Percentiles rank a stretch among this genome's conserved stretches.
Conservation (phyloP, 2,797 vertebrate genomes). For the Euthynnus affinis region DNA sequence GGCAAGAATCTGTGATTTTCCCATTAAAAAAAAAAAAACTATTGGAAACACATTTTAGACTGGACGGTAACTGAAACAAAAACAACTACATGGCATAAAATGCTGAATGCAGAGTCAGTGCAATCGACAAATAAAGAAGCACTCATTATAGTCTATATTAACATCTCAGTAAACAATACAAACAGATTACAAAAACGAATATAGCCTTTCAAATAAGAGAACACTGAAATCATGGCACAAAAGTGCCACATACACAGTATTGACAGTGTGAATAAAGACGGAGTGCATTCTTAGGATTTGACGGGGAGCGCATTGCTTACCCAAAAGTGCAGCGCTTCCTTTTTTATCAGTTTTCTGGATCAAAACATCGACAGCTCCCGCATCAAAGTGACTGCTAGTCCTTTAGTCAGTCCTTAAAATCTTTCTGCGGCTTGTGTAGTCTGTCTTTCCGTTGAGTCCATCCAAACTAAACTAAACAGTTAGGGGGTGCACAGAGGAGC, state of each 20-base stretch:
- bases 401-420: not conserved
- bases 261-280: not conserved
- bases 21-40: not conserved
- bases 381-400: not conserved
- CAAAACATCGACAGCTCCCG: slow-evolving; percentile 5
- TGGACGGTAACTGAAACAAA: not conserved
- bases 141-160: not conserved
- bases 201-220: not conserved
- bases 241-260: slow-evolving; percentile 42
- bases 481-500: not conserved
- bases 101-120: not conserved
- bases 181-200: not conserved
- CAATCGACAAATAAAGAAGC: not conserved
- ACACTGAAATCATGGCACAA: not conserved
- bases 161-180: slow-evolving; percentile 10
- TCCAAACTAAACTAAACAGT: slow-evolving; percentile 55
- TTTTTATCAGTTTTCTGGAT: not conserved
- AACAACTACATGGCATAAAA: not conserved
- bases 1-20: not conserved
- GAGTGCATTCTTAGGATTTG: not conserved
- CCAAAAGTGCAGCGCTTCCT: slow-evolving; percentile 26
- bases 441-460: slow-evolving; percentile 54
- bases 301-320: slow-evolving; percentile 45
- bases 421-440: slow-evolving; percentile 39
- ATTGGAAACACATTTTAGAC: not conserved